Evolutionary conservation across 2,888 invertebrate species (phyloP).

Genomic region (Junonia oenone): DNA sequence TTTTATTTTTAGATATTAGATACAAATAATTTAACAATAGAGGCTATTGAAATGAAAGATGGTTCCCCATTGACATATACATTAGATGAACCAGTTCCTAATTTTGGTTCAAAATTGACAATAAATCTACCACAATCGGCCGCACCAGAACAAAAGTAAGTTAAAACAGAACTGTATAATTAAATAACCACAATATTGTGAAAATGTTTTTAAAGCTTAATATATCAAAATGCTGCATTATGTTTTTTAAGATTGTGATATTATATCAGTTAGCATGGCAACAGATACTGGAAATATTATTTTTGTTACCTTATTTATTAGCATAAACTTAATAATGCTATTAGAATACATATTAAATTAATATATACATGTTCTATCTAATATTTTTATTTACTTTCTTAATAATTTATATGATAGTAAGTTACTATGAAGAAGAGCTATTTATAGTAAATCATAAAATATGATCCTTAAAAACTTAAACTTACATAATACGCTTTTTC

Average conservation of each 20-base stretch:
- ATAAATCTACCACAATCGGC: slow-evolving; percentile 80
- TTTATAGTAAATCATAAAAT: too few species aligned
- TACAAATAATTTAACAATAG: slow-evolving; percentile 84
- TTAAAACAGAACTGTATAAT: background rate
- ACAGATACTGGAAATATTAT: too few species aligned
- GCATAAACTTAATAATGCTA: too few species aligned
- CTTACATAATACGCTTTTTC: background rate
- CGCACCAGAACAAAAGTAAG: slow-evolving; percentile 65
- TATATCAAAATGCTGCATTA: background rate
- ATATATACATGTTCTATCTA: too few species aligned
- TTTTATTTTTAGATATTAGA: slow-evolving; percentile 84
- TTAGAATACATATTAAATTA: background rate
- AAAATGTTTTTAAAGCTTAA: too few species aligned
- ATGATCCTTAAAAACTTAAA: background rate
- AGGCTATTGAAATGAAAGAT: slow-evolving; percentile 78
- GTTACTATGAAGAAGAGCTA: too few species aligned
- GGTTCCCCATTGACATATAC: slow-evolving; percentile 78
- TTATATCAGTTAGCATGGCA: too few species aligned
- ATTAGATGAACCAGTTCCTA: slow-evolving; percentile 80
- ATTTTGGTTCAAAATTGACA: slow-evolving; percentile 89
- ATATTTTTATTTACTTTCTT: too few species aligned
- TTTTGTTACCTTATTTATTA: too few species aligned
- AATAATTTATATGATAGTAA: too few species aligned
- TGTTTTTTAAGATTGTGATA: too few species aligned
- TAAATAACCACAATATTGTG: too few species aligned